Base-by-base conservation (phyloP, 2,888 invertebrate genomes). In the Fragum fragum region DNA sequence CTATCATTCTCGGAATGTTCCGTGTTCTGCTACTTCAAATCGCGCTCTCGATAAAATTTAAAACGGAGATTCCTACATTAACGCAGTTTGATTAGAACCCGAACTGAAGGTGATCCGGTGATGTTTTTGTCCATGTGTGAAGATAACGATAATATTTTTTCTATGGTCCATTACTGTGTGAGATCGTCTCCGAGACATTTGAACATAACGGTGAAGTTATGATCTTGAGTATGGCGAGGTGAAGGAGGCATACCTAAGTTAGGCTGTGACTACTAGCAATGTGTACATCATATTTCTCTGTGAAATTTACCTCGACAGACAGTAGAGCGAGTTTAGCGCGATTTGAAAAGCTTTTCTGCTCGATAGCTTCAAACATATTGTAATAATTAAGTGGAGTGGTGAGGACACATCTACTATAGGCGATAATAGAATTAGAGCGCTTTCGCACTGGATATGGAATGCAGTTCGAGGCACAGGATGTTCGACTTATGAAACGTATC, bases 61-160 rank as follows among this genome's bases (percentile, higher is more conserved):
- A 47, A 26, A 26, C 18, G n/a, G 69, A 69, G 21, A 47, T 69
- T 28, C n/a, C 47, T 69, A 3, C 26, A 47, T 0, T 26, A 69
- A 16, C 28, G 71, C 16, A 69, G 52, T 36, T 57, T 21, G 2
- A 7, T 11, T 29, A 29, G 16, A 29, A 18, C 23, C 14, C 9
- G 23, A 21, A 29, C 2, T 23, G 1, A 23, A 1, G 52, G 1
- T 16, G 29, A 52, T 3, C 18, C 28, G 16, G 11, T n/a, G 14
- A 42, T 73, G 9, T 73, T 73, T 29, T 14, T 73, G 21, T 73
- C 73, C 9, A 61, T 73, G 36, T 73, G 73, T 57, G 73, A 73
- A n/a, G 47, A 63, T 7, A 73, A 73, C 28, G 52, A 73, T 16
- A 52, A 59, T 0, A 47, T 63, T 18, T 63, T 73, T 42, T 5